These are phyloP conservation scores for Brachionus rubens DNA, from an alignment of 1,140 invertebrate genomes.

Conservation along the genomic window DNA sequence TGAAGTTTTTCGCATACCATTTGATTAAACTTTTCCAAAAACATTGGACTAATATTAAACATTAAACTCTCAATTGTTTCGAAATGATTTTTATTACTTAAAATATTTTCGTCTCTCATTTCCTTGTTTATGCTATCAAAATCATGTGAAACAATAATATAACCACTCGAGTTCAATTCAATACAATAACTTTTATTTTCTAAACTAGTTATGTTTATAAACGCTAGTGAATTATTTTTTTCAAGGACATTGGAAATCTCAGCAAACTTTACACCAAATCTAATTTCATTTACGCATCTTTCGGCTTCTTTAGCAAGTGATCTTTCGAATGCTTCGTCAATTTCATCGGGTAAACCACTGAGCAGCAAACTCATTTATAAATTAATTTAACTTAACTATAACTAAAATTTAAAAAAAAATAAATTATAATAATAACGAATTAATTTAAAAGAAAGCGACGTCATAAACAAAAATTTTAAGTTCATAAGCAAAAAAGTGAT, in stretches of 20 bases:
- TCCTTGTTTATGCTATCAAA: constrained; percentile 6
- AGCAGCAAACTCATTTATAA: background rate
- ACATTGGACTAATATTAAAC: constrained; percentile 19
- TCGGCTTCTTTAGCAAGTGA: constrained; percentile 14
- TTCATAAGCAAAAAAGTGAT: too few relatives aligned
- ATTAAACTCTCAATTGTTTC: constrained; percentile 33
- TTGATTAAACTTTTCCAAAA: constrained; percentile 28
- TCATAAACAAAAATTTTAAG: too few relatives aligned
- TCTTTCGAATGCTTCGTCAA: background rate
- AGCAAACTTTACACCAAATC: background rate
- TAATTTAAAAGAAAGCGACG: too few relatives aligned
- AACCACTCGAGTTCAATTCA: background rate
- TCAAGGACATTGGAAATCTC: background rate
- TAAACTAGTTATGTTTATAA: constrained; percentile 7
- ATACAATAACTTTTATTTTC: constrained; percentile 28
- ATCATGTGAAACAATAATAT: constrained; percentile 9
- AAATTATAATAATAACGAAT: too few relatives aligned
- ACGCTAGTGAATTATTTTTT: background rate
- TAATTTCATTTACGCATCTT: background rate
- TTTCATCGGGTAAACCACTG: background rate
- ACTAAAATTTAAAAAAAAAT: too few relatives aligned
- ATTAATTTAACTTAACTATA: background rate
- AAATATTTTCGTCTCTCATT: background rate
- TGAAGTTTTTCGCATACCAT: constrained; percentile 1
- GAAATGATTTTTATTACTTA: background rate